phyloP scores from a whole-genome alignment of 1,140 invertebrate species.

The Caenorhabditis inopinata region DNA sequence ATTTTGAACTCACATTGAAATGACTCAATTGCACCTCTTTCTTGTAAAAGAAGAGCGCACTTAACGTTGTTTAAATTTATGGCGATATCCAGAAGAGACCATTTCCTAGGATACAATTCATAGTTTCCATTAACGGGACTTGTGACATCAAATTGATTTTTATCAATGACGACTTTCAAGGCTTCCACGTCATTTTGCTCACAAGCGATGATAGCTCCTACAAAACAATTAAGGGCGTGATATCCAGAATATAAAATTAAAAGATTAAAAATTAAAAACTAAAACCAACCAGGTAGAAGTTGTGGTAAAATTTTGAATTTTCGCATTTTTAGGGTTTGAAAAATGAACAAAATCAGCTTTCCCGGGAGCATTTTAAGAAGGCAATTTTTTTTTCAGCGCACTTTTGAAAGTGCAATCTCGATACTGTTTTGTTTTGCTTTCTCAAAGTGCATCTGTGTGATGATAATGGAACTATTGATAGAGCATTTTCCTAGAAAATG shows the following conservation, averaged over 20 bases:
- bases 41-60: conserved; percentile 14
- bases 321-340: too few species aligned
- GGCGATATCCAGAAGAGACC: conserved; percentile 43
- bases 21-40: conserved; percentile 38
- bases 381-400: too few species aligned
- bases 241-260: too few species aligned
- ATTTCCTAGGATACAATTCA: conserved; percentile 17
- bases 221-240: too few species aligned
- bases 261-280: too few species aligned
- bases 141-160: conserved; percentile 44
- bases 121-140: not conserved
- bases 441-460: not conserved
- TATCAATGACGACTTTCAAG: conserved; percentile 12
- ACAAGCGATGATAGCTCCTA: conserved; percentile 44
- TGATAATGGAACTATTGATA: not conserved
- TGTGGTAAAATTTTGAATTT: too few species aligned
- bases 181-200: conserved; percentile 39
- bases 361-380: too few species aligned
- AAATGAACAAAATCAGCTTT: too few species aligned
- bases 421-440: not conserved
- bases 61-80: conserved; percentile 10
- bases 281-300: too few species aligned
- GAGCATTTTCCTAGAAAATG: not conserved
- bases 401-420: not conserved
- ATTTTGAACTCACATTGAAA: conserved; percentile 30